These are phyloP conservation scores for western clawed frog (Xenopus tropicalis) DNA, from an alignment of 2,113 vertebrate species.

Conservation along the genomic window UCB_Xtro_10.0 CM004451.2:85488501-85489000, in stretches of 20 bases:
- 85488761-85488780: slow-evolving; percentile 18
- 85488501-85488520: no score
- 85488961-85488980: not conserved
- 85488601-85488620: no score
- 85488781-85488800: slow-evolving; percentile 45
- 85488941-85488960: not conserved
- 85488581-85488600: no score
- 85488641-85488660: no score
- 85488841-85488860: slow-evolving; percentile 62
- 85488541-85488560: no score
- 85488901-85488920: not conserved
- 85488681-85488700: not conserved
- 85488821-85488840: slow-evolving; percentile 60
- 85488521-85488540: no score
- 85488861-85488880: slow-evolving; percentile 59
- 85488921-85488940: not conserved
- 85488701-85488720: not conserved
- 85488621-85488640: no score
- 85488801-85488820: slow-evolving; percentile 61
- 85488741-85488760: not conserved
- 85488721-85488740: not conserved
- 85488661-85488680: no score
- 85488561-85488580: no score
- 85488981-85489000: not conserved
- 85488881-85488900: slow-evolving; percentile 44